phyloP scores from a whole-genome alignment of 2,888 invertebrate genomes.

The Pomacea canaliculata region DNA sequence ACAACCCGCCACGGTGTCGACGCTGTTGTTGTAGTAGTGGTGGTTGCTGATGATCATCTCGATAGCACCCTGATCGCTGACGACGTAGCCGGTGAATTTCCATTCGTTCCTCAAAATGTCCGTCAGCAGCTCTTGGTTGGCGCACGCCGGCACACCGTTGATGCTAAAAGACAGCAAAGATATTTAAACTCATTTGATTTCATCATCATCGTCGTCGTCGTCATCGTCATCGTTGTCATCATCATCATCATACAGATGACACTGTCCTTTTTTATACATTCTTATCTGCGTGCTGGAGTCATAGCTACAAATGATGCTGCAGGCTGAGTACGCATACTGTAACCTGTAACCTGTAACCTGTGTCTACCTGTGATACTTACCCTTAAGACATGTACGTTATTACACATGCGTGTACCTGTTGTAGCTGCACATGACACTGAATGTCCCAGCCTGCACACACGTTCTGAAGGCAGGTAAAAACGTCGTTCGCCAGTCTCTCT shows the following conservation, averaged over 20 bases:
- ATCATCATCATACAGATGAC: too few relatives aligned
- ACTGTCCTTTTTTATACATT: too few relatives aligned
- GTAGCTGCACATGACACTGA: slow-evolving; percentile 66
- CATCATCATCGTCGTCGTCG: too few relatives aligned
- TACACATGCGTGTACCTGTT: slow-evolving; percentile 34
- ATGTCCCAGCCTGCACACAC: slow-evolving; percentile 62
- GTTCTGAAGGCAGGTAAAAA: slow-evolving; percentile 62
- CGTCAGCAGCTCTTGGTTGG: slow-evolving; percentile 57
- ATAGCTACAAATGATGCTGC: too few relatives aligned
- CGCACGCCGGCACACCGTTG: slow-evolving; percentile 67
- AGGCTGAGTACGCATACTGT: too few relatives aligned
- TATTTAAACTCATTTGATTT: too few relatives aligned
- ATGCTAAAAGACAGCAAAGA: slow-evolving; percentile 39
- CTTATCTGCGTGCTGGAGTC: too few relatives aligned
- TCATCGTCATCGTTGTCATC: too few relatives aligned
- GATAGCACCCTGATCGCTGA: slow-evolving; percentile 65
- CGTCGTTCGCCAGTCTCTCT: slow-evolving; percentile 61
- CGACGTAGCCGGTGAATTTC: slow-evolving; percentile 63
- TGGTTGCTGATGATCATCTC: slow-evolving; percentile 53
- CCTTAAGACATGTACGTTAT: too few relatives aligned
- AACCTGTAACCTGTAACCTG: too few relatives aligned
- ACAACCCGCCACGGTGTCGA: slow-evolving; percentile 52
- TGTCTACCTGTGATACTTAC: too few relatives aligned
- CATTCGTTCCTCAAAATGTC: slow-evolving; percentile 59
- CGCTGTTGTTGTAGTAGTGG: slow-evolving; percentile 50